Percentiles rank a stretch among this genome's conserved stretches.
Conservation (phyloP, 2,113 vertebrate genomes). For the Centropristis striata region DNA sequence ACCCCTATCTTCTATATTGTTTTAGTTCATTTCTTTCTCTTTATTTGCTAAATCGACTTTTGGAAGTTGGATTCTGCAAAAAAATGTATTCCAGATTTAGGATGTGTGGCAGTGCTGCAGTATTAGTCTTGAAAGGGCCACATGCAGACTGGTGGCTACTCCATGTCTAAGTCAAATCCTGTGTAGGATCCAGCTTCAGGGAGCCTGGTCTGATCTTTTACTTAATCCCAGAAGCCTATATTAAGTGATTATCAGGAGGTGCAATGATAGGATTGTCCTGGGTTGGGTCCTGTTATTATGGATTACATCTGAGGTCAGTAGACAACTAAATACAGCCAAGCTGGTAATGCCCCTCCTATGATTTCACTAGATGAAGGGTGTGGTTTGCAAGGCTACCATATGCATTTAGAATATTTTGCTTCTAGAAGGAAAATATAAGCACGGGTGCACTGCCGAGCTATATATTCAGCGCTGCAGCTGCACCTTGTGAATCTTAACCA, state of each 20-base stretch:
- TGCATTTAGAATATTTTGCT: constrained; percentile 80
- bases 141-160: constrained; percentile 19
- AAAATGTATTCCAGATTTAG: neutral
- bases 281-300: constrained; percentile 83
- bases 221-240: constrained; percentile 64
- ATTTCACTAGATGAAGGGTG: constrained; percentile 76
- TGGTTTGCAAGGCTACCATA: constrained; percentile 73
- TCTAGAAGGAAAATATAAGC: constrained; percentile 82
- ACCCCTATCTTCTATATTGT: neutral
- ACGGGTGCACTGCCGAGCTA: constrained; percentile 62
- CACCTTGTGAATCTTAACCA: constrained; percentile 79
- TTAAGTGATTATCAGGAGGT: constrained; percentile 80
- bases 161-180: constrained; percentile 47
- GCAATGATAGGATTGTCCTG: constrained; percentile 81
- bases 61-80: neutral
- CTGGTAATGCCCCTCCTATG: constrained; percentile 83
- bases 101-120: neutral
- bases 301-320: constrained; percentile 83
- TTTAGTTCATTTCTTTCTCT: neutral
- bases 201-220: constrained; percentile 79
- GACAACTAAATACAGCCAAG: constrained; percentile 86
- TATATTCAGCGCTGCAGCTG: constrained; percentile 71
- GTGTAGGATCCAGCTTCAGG: constrained; percentile 73
- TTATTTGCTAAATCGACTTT: neutral
- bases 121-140: constrained; percentile 9